Evolutionary conservation across 2,888 invertebrate species (phyloP).

Genomic region (Orgyia antiqua): DNA sequence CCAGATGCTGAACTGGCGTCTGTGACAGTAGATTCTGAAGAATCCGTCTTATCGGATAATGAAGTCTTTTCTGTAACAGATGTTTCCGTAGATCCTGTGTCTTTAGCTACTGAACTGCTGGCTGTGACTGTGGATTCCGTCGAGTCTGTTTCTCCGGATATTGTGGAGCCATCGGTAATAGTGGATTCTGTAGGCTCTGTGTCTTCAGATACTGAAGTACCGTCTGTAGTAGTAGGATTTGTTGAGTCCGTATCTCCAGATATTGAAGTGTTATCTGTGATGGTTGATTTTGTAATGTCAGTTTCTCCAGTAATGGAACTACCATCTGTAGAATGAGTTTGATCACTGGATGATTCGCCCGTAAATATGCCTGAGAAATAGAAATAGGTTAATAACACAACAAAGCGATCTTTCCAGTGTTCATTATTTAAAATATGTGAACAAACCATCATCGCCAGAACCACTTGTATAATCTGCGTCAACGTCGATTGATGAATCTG

Average conservation of each 20-base stretch:
- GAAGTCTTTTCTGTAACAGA: background rate
- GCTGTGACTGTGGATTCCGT: background rate
- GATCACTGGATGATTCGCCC: too few relatives aligned
- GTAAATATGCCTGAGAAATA: too few relatives aligned
- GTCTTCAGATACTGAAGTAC: background rate
- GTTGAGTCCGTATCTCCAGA: background rate
- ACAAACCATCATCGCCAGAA: background rate
- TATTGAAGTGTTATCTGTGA: constrained; percentile 9
- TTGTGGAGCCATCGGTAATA: background rate
- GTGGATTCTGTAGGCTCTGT: background rate
- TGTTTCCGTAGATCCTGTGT: background rate
- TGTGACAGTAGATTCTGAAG: background rate
- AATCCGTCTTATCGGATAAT: background rate
- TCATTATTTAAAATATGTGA: too few relatives aligned
- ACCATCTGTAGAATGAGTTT: too few relatives aligned
- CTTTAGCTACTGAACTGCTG: background rate
- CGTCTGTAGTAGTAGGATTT: background rate
- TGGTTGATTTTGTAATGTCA: constrained; percentile 11
- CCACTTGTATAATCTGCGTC: background rate
- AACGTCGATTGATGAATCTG: background rate
- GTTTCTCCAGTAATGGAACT: background rate
- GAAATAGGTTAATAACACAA: too few relatives aligned
- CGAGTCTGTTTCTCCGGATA: background rate
- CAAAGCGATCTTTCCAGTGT: too few relatives aligned
- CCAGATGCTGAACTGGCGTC: background rate